Evolutionary conservation across 2,888 invertebrate species (phyloP), one percentile per base, ranked within the genome.

Genomic region (Caenorhabditis doughertyi): DNA sequence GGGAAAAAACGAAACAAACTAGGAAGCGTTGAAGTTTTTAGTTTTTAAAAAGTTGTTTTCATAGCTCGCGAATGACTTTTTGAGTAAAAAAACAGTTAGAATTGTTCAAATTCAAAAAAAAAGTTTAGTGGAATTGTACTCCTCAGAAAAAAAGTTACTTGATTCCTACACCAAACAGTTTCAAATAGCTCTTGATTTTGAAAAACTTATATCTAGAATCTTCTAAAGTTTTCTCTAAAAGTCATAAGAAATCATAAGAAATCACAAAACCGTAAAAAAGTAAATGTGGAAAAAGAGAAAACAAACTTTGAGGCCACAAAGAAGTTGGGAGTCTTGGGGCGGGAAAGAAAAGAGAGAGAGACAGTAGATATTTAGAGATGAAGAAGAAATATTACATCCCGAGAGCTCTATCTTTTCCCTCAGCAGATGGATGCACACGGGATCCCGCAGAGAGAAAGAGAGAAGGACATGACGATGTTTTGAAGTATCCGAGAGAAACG

Each of bases 281-380:
- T 27, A 29, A 18, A 27, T 21, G 21, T n/a, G n/a, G n/a, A 23
- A 32, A 16, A 51, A 73, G 25, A 53, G 53, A 73, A 62, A 73
- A 73, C 72, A 62, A 73, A 62, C 72, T 73, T 73, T 73, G 72
- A 62, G 39, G 27, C 42, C 53, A 42, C 62, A 53, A 53, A 72
- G 51, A 72, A 72, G 60, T 60, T 60, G 60, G 18, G 53, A n/a
- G 39, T 44, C n/a, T n/a, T n/a, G 29, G 71, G 58, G 71, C 58
- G 71, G 58, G 60, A 70, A 2, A 32, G 49, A 25, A 49, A 25
- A 71, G 71, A 72, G 71, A 62, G 42, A 44, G 35, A 65, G 65
- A 35, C 7, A 11, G 5, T n/a, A n/a, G n/a, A n/a, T n/a, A n/a
- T n/a, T n/a, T n/a, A 51, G 18, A 51, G 51, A 65, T 0, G 21